Percentiles rank a stretch among this genome's conserved stretches.
phyloP scores from a whole-genome alignment of 2,888 invertebrate species.

The Synergus japonicus region DNA sequence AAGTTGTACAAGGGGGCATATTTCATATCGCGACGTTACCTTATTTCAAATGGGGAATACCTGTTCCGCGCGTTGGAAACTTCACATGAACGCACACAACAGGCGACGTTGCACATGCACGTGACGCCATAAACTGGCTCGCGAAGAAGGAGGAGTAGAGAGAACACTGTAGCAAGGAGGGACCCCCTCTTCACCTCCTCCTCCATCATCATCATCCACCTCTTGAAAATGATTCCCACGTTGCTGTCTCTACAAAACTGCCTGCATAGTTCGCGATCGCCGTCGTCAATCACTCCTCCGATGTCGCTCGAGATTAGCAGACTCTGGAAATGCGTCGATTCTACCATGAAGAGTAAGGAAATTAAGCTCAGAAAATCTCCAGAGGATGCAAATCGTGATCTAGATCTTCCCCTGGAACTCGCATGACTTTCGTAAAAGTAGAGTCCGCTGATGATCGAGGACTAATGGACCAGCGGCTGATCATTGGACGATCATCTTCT shows the following conservation, averaged over 20 bases:
- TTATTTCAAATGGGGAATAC: conserved; percentile 76
- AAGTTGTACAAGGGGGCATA: conserved; percentile 77
- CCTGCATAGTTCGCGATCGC: conserved; percentile 55
- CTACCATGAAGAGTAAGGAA: conserved; percentile 38
- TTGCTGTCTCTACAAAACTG: conserved; percentile 46
- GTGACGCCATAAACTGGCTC: conserved; percentile 59
- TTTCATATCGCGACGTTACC: conserved; percentile 76
- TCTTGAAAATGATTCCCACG: conserved; percentile 67
- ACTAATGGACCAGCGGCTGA: background rate
- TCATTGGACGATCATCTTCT: background rate
- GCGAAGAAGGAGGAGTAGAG: conserved; percentile 49
- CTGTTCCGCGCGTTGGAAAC: conserved; percentile 69
- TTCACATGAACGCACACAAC: conserved; percentile 52
- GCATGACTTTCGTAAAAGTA: background rate
- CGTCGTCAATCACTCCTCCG: conserved; percentile 62
- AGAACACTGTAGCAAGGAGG: conserved; percentile 4
- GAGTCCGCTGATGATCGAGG: background rate
- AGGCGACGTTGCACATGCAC: conserved; percentile 51
- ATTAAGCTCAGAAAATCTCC: conserved; percentile 36
- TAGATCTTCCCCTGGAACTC: background rate
- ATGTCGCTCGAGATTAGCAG: conserved; percentile 63
- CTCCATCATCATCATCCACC: conserved; percentile 17
- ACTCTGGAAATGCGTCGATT: conserved; percentile 33
- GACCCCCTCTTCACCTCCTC: background rate
- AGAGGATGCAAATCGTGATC: background rate